Percentiles rank a stretch among this genome's conserved stretches.
Evolutionary conservation across 1,140 invertebrate genomes (phyloP).

Genomic region (Schlechtendalia chinensis): DNA sequence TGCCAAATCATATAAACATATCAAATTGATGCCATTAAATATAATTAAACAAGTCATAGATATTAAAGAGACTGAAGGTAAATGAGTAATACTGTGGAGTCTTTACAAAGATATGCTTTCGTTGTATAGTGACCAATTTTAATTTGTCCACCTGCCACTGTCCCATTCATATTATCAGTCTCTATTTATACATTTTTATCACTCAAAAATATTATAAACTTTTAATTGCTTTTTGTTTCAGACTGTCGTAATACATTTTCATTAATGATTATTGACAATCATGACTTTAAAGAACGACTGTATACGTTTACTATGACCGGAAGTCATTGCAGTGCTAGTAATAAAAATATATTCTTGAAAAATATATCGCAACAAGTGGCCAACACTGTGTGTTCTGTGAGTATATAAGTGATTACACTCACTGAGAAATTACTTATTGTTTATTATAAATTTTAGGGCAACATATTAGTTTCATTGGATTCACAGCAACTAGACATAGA

Average conservation of each 20-base stretch:
- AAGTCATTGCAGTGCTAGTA: conserved; percentile 74
- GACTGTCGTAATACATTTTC: conserved; percentile 88
- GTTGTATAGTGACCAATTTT: background rate
- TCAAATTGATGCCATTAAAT: conserved; percentile 81
- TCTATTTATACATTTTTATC: no score
- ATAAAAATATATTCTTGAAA: conserved; percentile 77
- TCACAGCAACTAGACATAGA: conserved; percentile 80
- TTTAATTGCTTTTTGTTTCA: conserved; percentile 56
- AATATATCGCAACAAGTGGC: conserved; percentile 83
- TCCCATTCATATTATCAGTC: no score
- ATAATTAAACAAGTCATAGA: conserved; percentile 88
- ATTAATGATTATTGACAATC: conserved; percentile 75
- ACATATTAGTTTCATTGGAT: conserved; percentile 71
- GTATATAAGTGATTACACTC: background rate
- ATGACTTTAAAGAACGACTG: conserved; percentile 67
- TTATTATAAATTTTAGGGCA: conserved; percentile 64
- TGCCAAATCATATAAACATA: conserved; percentile 85
- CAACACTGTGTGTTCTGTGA: conserved; percentile 79
- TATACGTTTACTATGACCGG: conserved; percentile 84
- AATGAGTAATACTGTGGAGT: background rate
- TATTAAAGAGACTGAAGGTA: conserved; percentile 73
- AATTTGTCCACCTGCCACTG: no score
- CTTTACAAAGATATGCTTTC: background rate
- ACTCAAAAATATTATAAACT: no score
- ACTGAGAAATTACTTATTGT: background rate